Percentiles rank a stretch among this genome's conserved stretches.
Conservation (phyloP, 2,113 vertebrate genomes). For the Calidris pugnax region DNA sequence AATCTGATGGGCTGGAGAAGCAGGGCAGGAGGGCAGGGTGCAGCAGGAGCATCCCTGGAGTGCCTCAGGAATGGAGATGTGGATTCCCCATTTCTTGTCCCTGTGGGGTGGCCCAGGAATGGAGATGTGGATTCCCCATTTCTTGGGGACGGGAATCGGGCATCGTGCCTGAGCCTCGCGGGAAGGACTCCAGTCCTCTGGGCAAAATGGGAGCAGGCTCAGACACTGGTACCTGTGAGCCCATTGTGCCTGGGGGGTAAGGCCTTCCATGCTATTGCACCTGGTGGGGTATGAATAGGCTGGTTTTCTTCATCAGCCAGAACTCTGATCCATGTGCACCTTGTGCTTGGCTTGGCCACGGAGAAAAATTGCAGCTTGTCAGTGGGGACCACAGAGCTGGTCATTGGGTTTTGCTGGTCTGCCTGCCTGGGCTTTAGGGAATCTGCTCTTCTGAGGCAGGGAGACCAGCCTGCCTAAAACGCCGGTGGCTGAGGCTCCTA, state of each 20-base stretch:
- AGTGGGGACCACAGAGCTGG: not conserved
- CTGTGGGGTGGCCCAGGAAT: not conserved
- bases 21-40: not conserved
- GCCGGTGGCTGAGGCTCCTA: accelerated
- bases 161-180: accelerated
- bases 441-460: not conserved
- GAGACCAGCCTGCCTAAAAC: not conserved
- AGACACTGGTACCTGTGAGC: not conserved
- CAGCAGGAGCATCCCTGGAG: not conserved
- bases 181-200: not conserved
- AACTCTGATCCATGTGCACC: not conserved
- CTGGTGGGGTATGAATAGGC: not conserved
- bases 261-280: not conserved
- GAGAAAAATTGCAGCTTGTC: not conserved
- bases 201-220: not conserved
- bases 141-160: not conserved
- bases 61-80: not conserved
- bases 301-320: not conserved
- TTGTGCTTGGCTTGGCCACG: accelerated
- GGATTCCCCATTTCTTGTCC: not conserved
- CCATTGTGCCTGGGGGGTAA: accelerated
- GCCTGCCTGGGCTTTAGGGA: not conserved
- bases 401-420: not conserved
- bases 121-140: not conserved
- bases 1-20: not conserved